Conservation (phyloP, 1,140 invertebrate genomes). For the Listronotus bonariensis region DNA sequence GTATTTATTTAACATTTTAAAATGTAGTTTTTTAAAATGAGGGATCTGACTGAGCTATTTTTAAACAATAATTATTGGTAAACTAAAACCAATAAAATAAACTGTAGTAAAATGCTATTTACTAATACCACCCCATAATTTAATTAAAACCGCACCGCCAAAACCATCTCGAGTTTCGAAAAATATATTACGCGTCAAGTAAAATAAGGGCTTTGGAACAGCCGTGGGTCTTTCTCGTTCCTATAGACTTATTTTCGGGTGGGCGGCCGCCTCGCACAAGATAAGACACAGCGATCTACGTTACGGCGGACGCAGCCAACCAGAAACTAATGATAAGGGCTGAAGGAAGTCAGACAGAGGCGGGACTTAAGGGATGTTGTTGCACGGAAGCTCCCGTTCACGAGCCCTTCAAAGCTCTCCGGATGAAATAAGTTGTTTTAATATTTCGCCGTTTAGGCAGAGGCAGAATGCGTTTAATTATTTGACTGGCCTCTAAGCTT, state of each 20-base stretch:
- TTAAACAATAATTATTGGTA: too few species aligned
- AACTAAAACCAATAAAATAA: too few species aligned
- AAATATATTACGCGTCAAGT: conserved; percentile 33
- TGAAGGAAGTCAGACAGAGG: conserved; percentile 44
- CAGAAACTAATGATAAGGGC: conserved; percentile 55
- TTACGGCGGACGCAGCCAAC: conserved; percentile 51
- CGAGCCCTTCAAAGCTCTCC: too few species aligned
- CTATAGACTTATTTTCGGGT: conserved; percentile 30
- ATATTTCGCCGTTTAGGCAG: too few species aligned
- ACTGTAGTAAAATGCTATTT: too few species aligned
- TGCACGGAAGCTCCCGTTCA: conserved; percentile 21
- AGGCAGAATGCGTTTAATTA: too few species aligned
- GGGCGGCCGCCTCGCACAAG: conserved; percentile 37
- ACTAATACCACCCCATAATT: not conserved
- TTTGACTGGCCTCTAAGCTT: too few species aligned
- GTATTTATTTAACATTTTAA: too few species aligned
- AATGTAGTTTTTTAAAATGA: too few species aligned
- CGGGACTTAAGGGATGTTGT: conserved; percentile 34
- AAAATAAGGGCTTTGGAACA: conserved; percentile 24
- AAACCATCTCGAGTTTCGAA: conserved; percentile 9
- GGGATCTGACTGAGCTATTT: too few species aligned
- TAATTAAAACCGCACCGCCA: conserved; percentile 19
- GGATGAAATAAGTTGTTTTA: too few species aligned
- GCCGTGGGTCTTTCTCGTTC: conserved; percentile 3
- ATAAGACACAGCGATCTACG: conserved; percentile 54